Percentiles rank a stretch among this genome's conserved stretches.
phyloP scores from a whole-genome alignment of 2,888 invertebrate genomes.

The Hypena proboscidalis region DNA sequence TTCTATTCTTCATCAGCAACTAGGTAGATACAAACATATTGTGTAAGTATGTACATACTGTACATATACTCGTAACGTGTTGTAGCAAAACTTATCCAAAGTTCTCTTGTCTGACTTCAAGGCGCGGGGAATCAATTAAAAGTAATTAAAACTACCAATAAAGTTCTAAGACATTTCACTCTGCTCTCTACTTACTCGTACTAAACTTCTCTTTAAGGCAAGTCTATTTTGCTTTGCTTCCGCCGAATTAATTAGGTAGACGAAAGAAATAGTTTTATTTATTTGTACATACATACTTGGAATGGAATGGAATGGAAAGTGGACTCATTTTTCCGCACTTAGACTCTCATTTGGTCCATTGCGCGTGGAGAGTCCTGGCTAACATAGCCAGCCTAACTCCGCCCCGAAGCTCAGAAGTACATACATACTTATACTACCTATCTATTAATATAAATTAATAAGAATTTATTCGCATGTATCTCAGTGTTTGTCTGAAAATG shows the following conservation, averaged over 20 bases:
- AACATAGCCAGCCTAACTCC: not conserved
- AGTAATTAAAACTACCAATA: conserved; percentile 78
- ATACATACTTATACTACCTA: no score
- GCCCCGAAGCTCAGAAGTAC: no score
- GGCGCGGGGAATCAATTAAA: conserved; percentile 72
- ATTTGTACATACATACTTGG: not conserved
- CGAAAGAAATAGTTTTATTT: conserved; percentile 22
- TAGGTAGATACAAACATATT: conserved; percentile 9
- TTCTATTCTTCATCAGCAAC: conserved; percentile 2
- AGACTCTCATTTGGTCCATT: no score
- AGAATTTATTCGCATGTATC: no score
- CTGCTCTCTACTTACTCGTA: conserved; percentile 51
- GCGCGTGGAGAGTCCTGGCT: no score
- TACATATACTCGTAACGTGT: no score
- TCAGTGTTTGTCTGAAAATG: no score
- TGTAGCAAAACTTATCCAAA: conserved; percentile 53
- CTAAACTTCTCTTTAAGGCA: conserved; percentile 56
- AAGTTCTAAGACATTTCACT: conserved; percentile 68
- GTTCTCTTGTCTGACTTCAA: conserved; percentile 59
- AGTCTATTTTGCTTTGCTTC: conserved; percentile 51
- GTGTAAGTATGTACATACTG: conserved; percentile 19
- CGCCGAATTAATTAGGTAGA: conserved; percentile 37
- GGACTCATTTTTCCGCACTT: no score
- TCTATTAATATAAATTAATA: no score
- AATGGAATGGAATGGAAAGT: no score